A percentile compares a stretch with the other conserved stretches of the same genome.
phyloP scores from a whole-genome alignment of 2,797 vertebrate genomes.

The Microchirus variegatus region DNA sequence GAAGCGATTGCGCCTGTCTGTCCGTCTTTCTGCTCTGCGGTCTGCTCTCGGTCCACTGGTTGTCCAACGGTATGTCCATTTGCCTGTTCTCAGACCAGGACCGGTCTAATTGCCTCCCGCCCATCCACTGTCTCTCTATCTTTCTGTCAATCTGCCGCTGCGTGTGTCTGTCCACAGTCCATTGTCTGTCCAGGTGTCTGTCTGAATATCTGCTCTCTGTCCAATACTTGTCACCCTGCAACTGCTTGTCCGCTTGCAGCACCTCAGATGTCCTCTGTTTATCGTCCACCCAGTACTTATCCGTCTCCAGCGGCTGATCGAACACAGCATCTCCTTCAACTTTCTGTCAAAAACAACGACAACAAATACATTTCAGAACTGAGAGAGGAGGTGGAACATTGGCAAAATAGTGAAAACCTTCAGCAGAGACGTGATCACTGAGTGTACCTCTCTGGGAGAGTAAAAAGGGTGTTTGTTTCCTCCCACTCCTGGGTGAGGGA shows the following conservation, averaged over 20 bases:
- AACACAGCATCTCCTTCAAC: conserved; percentile 67
- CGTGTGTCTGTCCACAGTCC: conserved; percentile 76
- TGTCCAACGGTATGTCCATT: conserved; percentile 57
- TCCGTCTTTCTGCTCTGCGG: conserved; percentile 57
- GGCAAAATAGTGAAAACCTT: not conserved
- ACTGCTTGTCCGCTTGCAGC: conserved; percentile 49
- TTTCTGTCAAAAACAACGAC: conserved; percentile 66
- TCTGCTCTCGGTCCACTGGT: conserved; percentile 64
- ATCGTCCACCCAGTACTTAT: conserved; percentile 66
- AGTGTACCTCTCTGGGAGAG: conserved; percentile 72
- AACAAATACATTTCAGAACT: conserved; percentile 2
- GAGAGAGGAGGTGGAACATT: not conserved
- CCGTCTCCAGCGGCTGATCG: conserved; percentile 50
- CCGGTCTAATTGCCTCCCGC: conserved; percentile 71
- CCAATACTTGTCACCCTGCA: conserved; percentile 52
- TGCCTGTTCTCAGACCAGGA: conserved; percentile 69
- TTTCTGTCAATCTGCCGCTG: conserved; percentile 78
- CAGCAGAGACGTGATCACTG: not conserved
- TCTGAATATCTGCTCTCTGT: conserved; percentile 62
- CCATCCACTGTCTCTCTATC: conserved; percentile 75
- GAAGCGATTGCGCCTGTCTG: conserved; percentile 56
- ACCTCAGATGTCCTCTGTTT: conserved; percentile 63
- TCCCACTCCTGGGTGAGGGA: conserved; percentile 57
- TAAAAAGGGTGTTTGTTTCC: conserved; percentile 70
- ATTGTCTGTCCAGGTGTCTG: conserved; percentile 67